Base-by-base conservation (phyloP, 2,797 vertebrate genomes). In the Melanotaenia parkinsoni region DNA sequence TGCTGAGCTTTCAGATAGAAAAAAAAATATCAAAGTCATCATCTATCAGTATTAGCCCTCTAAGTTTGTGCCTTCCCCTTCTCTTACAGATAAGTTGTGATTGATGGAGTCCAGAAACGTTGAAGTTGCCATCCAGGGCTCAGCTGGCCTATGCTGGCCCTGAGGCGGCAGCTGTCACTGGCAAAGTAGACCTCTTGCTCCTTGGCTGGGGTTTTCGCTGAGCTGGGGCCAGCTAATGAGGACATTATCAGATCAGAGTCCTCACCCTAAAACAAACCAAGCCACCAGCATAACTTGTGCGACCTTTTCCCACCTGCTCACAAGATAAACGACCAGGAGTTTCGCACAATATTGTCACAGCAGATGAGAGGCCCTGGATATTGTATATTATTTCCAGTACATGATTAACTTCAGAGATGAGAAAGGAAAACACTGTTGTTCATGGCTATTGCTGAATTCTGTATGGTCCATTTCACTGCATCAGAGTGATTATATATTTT, bases 161-260 rank as follows among this genome's bases (percentile, higher is more conserved):
- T 28, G 73, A 82, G 89, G 84, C 70, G 18, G 24, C 33, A 80
- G 64, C 82, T 86, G 86, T 89, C 89, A 89, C 80, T 77, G 47
- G 63, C 84, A 72, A 85, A 86, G 83, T 61, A 69, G 70, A 71
- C 76, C 79, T 85, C 86, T 81, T 83, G 75, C 88, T 82, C 85
- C 85, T 56, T 61, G 63, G 84, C 80, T 70, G 72, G 33, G 73
- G 60, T 74, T 85, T 84, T 82, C 26, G 26, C 68, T 72, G 56
- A 76, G 82, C 74, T 37, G 33, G 71, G 81, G 79, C 63, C 6
- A n/a, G 54, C 77, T 92, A 92, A 93, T 91, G 88, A 91, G 87
- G 85, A 88, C 69, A 37, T 91, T 89, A 92, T 92, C 88, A 85
- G 90, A 92, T 93, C 87, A 91, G 83, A 56, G 89, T 87, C 82